Percentiles rank a stretch among this genome's conserved stretches.
phyloP scores from a whole-genome alignment of 2,888 invertebrate genomes.

The Acholoe squamosa region DNA sequence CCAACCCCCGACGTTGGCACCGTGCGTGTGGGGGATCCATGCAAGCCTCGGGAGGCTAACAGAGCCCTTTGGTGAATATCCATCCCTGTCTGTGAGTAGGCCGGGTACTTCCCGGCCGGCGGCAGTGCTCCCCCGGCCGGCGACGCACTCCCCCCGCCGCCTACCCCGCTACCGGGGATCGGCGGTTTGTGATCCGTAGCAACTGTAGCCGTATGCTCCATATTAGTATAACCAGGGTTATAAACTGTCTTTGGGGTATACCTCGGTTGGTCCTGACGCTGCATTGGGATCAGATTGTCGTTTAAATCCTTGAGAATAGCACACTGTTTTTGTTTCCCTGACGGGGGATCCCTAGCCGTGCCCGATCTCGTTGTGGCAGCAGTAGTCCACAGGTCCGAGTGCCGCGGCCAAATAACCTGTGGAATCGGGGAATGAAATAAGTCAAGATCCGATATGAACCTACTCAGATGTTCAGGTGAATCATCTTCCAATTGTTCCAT shows the following conservation, averaged over 20 bases:
- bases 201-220: conserved; percentile 33
- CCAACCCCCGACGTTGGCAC: not conserved
- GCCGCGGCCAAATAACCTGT: not conserved
- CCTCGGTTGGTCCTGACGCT: conserved; percentile 10
- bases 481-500: conserved; percentile 59
- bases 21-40: conserved; percentile 47
- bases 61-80: conserved; percentile 47
- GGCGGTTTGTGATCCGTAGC: conserved; percentile 50
- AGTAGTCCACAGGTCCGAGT: no score
- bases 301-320: conserved; percentile 34
- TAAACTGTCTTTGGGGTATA: conserved; percentile 43
- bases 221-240: conserved; percentile 52
- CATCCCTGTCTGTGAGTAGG: conserved; percentile 21
- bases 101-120: conserved; percentile 38
- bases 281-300: conserved; percentile 15
- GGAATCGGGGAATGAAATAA: conserved; percentile 46
- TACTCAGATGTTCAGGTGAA: conserved; percentile 31
- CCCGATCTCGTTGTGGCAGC: not conserved
- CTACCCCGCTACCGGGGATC: not conserved
- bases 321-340: not conserved
- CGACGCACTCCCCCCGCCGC: not conserved
- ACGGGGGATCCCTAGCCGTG: not conserved
- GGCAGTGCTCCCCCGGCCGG: conserved; percentile 2
- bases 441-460: conserved; percentile 45
- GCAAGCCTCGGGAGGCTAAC: not conserved